Percentiles rank a stretch among this genome's conserved stretches.
These are phyloP conservation scores for Musca domestica DNA, from an alignment of 1,140 invertebrate species.

Conservation along the genomic window DNA sequence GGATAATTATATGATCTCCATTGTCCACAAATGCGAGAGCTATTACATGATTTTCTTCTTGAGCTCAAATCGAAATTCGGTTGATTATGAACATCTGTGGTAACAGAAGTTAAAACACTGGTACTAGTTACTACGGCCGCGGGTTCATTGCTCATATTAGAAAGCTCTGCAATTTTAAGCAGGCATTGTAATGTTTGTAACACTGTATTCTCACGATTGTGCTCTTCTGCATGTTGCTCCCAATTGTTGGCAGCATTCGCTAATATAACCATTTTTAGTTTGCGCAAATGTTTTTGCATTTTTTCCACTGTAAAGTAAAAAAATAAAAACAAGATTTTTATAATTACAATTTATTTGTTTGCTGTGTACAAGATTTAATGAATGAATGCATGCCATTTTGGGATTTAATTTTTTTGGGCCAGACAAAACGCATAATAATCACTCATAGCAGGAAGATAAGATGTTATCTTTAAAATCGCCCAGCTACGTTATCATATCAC, in stretches of 20 bases:
- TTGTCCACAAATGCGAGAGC: neutral
- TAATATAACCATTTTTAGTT: constrained; percentile 44
- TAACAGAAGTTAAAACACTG: constrained; percentile 14
- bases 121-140: constrained; percentile 30
- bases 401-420: neutral
- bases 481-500: no score
- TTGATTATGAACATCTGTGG: constrained; percentile 16
- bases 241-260: constrained; percentile 38
- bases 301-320: constrained; percentile 39
- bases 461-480: no score
- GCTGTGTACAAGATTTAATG: neutral
- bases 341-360: neutral
- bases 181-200: constrained; percentile 48
- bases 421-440: no score
- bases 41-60: constrained; percentile 38
- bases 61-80: constrained; percentile 28
- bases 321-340: constrained; percentile 11
- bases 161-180: constrained; percentile 50
- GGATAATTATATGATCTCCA: constrained; percentile 1
- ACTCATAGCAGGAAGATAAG: no score
- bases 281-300: constrained; percentile 50
- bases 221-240: constrained; percentile 41
- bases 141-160: constrained; percentile 37
- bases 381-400: neutral
- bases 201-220: constrained; percentile 44